Evolutionary conservation across 2,888 invertebrate genomes (phyloP).

Genomic region (Tupiocoris notatus): DNA sequence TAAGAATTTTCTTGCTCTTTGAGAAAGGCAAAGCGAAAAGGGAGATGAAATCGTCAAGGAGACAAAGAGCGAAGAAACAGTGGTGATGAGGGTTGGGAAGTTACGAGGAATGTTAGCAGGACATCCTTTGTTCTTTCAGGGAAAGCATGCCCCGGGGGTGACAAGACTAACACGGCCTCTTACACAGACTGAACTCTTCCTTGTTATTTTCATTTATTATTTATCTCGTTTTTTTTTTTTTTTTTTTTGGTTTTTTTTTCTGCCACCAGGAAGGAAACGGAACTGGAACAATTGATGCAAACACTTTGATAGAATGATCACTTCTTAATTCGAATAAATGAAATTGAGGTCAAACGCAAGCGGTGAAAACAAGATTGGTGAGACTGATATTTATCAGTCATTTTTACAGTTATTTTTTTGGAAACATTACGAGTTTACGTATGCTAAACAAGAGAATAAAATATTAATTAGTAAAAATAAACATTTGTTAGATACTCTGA

Average conservation of each 20-base stretch:
- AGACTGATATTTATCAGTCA: no score
- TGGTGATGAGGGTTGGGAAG: constrained; percentile 1
- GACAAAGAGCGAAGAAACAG: background rate
- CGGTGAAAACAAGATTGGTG: no score
- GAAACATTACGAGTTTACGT: no score
- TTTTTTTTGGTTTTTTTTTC: no score
- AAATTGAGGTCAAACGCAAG: no score
- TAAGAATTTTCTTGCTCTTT: constrained; percentile 26
- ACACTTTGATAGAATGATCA: background rate
- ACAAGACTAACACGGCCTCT: constrained; percentile 17
- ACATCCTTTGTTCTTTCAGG: constrained; percentile 15
- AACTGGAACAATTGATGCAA: background rate
- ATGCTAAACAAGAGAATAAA: no score
- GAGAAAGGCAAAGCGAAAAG: background rate
- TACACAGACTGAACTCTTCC: background rate
- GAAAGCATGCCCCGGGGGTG: constrained; percentile 15
- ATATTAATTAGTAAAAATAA: no score
- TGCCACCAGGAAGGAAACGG: background rate
- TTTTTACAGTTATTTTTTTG: no score
- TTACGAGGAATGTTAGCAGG: constrained; percentile 15
- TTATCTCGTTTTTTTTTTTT: background rate
- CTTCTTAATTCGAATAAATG: no score
- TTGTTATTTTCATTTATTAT: background rate
- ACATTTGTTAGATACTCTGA: no score
- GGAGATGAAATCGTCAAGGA: constrained; percentile 7